phyloP scores from a whole-genome alignment of 2,888 invertebrate species.

The Acrocyrtus sp. region DNA sequence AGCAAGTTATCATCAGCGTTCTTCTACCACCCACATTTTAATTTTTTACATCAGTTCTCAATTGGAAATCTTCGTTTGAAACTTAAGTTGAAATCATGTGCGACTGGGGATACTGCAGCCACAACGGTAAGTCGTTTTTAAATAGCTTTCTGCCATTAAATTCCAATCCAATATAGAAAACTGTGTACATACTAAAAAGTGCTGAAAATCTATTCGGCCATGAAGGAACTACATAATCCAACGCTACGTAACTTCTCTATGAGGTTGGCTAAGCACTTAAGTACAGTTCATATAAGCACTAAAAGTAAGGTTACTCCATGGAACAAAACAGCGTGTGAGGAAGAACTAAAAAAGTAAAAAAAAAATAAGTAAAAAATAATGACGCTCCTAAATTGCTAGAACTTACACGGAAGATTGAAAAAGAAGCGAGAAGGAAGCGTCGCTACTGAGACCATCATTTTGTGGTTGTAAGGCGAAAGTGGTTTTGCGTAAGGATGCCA shows the following conservation, averaged over 20 bases:
- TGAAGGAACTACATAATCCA: too few relatives aligned
- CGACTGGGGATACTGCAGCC: constrained; percentile 61
- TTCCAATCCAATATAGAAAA: not conserved
- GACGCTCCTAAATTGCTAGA: constrained; percentile 23
- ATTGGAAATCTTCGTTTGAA: constrained; percentile 36
- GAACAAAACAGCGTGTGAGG: too few relatives aligned
- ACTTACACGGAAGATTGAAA: constrained; percentile 15
- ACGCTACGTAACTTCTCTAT: too few relatives aligned
- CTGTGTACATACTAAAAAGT: too few relatives aligned
- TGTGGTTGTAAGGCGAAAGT: not conserved
- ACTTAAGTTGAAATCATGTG: constrained; percentile 47
- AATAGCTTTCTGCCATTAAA: constrained; percentile 13
- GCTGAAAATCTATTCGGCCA: too few relatives aligned
- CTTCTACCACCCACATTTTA: too few relatives aligned
- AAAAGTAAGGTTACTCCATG: too few relatives aligned
- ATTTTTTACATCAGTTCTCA: constrained; percentile 39
- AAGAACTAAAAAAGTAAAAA: constrained; percentile 36
- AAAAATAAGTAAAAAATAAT: constrained; percentile 14
- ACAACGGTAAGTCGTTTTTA: constrained; percentile 55
- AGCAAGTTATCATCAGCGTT: too few relatives aligned
- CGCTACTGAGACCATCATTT: constrained; percentile 8
- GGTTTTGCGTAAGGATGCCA: not conserved
- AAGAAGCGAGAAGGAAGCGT: constrained; percentile 1
- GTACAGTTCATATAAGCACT: not conserved
- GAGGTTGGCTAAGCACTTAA: not conserved